Conservation (phyloP, 2,888 invertebrate species). For the Hetaerina titia region DNA sequence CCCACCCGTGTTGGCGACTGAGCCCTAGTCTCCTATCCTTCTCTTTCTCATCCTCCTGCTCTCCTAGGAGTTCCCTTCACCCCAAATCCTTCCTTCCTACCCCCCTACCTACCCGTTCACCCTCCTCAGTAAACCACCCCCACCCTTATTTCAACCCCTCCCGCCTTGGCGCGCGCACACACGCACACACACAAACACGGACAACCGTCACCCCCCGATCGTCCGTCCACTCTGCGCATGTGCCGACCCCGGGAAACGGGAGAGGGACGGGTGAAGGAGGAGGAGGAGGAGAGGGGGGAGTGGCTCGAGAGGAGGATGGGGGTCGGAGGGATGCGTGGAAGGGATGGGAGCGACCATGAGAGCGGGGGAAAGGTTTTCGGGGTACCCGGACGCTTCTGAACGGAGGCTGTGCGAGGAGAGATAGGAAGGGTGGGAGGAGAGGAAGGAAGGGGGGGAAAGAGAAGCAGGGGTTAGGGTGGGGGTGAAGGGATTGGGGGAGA, state of each 20-base stretch:
- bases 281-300: not conserved
- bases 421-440: not conserved
- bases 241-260: not conserved
- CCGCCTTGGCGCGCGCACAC: no score
- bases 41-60: no score
- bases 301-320: not conserved
- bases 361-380: not conserved
- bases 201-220: not conserved
- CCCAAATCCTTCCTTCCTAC: no score
- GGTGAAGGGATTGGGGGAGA: not conserved
- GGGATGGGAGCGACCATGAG: not conserved
- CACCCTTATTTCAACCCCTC: no score
- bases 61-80: no score
- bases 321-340: not conserved
- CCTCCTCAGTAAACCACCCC: no score
- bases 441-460: not conserved
- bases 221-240: not conserved
- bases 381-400: conserved; percentile 11
- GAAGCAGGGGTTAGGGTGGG: not conserved
- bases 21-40: not conserved
- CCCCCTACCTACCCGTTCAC: no score
- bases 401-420: not conserved
- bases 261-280: not conserved
- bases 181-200: no score
- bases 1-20: not conserved